phyloP scores from a whole-genome alignment of 1,140 invertebrate species.

The Conus ventricosus region DNA sequence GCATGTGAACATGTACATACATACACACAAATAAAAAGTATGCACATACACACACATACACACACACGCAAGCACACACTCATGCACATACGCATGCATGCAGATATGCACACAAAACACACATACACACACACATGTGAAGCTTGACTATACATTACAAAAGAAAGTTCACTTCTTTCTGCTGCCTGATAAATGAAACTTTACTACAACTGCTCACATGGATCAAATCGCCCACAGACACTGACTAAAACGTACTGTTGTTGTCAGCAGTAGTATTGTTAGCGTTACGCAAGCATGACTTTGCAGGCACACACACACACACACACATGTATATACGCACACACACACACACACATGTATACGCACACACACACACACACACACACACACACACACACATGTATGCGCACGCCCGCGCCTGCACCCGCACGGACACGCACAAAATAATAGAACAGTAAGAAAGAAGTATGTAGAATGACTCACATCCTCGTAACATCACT shows the following conservation, averaged over 20 bases:
- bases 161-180: not conserved
- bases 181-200: no score
- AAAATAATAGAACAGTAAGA: not conserved
- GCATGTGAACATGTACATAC: not conserved
- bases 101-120: not conserved
- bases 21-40: not conserved
- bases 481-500: slow-evolving; percentile 27
- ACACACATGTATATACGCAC: no score
- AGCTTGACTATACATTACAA: not conserved
- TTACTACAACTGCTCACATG: no score
- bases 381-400: no score
- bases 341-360: no score
- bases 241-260: not conserved
- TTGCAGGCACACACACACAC: not conserved
- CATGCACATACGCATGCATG: not conserved
- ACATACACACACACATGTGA: not conserved
- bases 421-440: not conserved
- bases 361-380: not conserved
- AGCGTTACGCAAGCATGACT: not conserved
- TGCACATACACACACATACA: not conserved
- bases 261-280: not conserved
- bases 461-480: not conserved
- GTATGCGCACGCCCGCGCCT: no score
- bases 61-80: not conserved
- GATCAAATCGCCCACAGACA: not conserved